A percentile compares a stretch with the other conserved stretches of the same genome.
Evolutionary conservation across 2,797 vertebrate genomes (phyloP).

Genomic region (Chlorospingus flavigularis): DNA sequence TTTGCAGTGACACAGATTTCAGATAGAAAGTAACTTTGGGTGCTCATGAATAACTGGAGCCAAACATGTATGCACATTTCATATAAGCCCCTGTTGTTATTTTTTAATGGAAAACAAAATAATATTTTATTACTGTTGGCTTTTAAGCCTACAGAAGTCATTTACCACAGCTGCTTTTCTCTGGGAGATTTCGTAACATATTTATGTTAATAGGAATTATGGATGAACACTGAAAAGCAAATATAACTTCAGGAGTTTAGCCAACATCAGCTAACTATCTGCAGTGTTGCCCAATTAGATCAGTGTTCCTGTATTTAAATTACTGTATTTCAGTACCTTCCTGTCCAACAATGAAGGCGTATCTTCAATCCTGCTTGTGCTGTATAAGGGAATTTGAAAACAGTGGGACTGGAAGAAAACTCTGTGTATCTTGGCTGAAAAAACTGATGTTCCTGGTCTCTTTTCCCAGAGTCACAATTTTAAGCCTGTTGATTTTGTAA

Average conservation of each 20-base stretch:
- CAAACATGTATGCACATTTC: background rate
- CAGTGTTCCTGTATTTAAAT: constrained; percentile 3
- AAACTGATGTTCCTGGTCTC: background rate
- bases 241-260: constrained; percentile 25
- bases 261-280: constrained; percentile 21
- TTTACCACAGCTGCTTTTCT: constrained; percentile 16
- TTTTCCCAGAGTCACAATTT: background rate
- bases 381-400: constrained; percentile 5
- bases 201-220: constrained; percentile 26
- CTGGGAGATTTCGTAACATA: constrained; percentile 3
- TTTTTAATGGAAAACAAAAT: constrained; percentile 17
- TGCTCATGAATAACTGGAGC: background rate
- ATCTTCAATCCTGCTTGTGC: background rate
- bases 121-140: background rate
- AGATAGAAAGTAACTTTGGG: background rate
- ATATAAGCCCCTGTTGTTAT: background rate
- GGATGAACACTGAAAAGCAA: background rate
- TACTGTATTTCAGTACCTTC: background rate
- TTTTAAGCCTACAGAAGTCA: background rate
- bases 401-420: constrained; percentile 4
- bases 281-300: background rate
- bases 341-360: background rate
- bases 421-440: constrained; percentile 33
- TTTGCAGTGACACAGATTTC: background rate
- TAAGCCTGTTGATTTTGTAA: constrained; percentile 32